Evolutionary conservation across 2,888 invertebrate genomes (phyloP), one percentile per base, ranked within the genome.

Genomic region (Nemotelus nigrinus): DNA sequence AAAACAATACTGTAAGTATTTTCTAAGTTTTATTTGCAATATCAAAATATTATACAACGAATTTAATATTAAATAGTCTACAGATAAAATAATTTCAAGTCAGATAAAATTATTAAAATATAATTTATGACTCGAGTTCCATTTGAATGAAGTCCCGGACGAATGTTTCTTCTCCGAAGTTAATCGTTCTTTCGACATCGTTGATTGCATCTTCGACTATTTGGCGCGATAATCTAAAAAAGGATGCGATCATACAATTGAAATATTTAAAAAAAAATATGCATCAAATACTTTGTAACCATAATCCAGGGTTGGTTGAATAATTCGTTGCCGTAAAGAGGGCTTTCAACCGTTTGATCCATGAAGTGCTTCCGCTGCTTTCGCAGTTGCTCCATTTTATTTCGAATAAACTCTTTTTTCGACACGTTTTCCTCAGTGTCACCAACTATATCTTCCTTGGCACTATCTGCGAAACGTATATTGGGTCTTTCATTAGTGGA

Each of bases 71-170:
- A 10, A 60, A 6, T 25, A 60, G n/a, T 25, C 25, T 60, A 25
- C 60, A 60, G 7, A 60, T 10, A 60, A 60, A 60, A 60, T 60
- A 25, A 60, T 60, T 7, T 10, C 6, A 6, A 53, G 39, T 4
- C 10, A 65, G 8, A 47, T n/a, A 45, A 47, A 7, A 41, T 7
- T 70, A 55, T 68, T 68, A 68, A 47, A 6, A 48, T 55, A 70
- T 2, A 47, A 45, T 70, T 80, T 74, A 82, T 7, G 77, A 80
- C 58, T 81, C 80, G 3, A 81, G 79, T 79, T 83, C 83, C 79
- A 80, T 78, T 65, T 82, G 80, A 50, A 84, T 80, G 77, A 84
- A 84, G 65, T 83, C 83, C n/a, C 80, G 77, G 39, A 84, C 81
- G 74, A 82, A 83, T n/a, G 80, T 80, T 41, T 82, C 80, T 75